Evolutionary conservation across 2,797 vertebrate genomes (phyloP), one percentile per base, ranked within the genome.

Genomic region (Sphaeramia orbicularis): DNA sequence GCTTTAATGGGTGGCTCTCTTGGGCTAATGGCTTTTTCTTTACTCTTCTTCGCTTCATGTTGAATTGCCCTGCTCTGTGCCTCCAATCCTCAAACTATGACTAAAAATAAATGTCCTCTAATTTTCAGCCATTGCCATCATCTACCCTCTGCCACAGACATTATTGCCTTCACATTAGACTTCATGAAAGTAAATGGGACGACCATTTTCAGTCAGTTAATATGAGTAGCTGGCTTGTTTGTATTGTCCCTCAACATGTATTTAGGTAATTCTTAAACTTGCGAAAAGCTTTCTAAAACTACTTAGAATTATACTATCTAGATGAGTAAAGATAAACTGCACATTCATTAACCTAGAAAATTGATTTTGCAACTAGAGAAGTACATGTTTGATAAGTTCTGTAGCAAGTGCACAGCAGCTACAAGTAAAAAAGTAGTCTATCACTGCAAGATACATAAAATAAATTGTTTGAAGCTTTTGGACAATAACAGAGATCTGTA

Each of bases 1-100:
- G 12, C 54, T 32, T 10, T 61, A 80, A 69, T 41, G 15, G 48
- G 30, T 49, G 3, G 35, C 36, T 15, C 30, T 51, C 12, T 53
- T n/a, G 1, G 36, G 44, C 10, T 13, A 74, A 53, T 47, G 4
- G 4, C 32, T 52, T 59, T 50, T 64, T 59, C 1, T 16, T 10
- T 53, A 1, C 21, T 32, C 48, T 11, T 36, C 13, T 3, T 21
- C 2, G 0, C 0, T 35, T 59, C 27, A 32, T 47, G 35, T 9
- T 32, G 11, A 42, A 30, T 24, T 56, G 21, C 24, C 24, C 1
- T 6, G 16, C 32, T 18, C 48, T 54, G 7, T 21, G 13, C 38
- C 53, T 60, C 55, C 2, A 2, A 21, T 44, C 18, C 16, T 43
- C 11, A 57, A 35, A 52, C 38, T 27, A 58, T 27, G 18, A n/a